These are phyloP conservation scores for Apamea epomidion DNA, from an alignment of 2,888 invertebrate species.

Conservation along the genomic window DNA sequence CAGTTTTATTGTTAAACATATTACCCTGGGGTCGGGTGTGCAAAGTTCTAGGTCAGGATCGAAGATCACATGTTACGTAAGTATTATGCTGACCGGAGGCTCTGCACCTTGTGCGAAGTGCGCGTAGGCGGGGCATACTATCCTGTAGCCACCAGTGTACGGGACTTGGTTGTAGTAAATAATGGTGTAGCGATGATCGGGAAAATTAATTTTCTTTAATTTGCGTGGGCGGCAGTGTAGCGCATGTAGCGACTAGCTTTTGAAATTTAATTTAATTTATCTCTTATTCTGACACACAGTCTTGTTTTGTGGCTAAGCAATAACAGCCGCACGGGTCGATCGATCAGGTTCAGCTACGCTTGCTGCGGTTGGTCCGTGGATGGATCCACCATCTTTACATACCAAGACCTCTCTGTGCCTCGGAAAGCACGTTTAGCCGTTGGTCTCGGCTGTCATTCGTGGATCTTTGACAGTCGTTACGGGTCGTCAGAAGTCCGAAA, in stretches of 20 bases:
- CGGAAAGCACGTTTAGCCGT: too few species aligned
- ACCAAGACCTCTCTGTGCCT: too few species aligned
- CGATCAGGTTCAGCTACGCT: too few species aligned
- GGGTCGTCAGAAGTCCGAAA: too few species aligned
- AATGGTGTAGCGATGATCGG: slow-evolving; percentile 23
- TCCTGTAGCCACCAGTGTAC: slow-evolving; percentile 66
- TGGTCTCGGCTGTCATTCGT: too few species aligned
- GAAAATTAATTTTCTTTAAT: slow-evolving; percentile 58
- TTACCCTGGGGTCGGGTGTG: slow-evolving; percentile 63
- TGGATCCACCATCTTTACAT: too few species aligned
- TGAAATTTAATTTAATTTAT: neutral
- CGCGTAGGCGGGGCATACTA: slow-evolving; percentile 71
- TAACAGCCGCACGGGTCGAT: neutral
- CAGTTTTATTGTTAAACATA: slow-evolving; percentile 68
- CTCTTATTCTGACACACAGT: neutral
- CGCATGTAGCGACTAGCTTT: neutral
- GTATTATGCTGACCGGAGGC: slow-evolving; percentile 74
- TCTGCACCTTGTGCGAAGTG: slow-evolving; percentile 71
- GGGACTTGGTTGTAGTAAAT: slow-evolving; percentile 58
- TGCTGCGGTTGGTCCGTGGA: too few species aligned
- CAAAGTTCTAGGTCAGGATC: slow-evolving; percentile 70
- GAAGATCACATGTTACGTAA: slow-evolving; percentile 72
- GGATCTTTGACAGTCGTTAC: too few species aligned
- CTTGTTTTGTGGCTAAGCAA: neutral
- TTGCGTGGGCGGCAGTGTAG: slow-evolving; percentile 9